Evolutionary conservation across 92 coral and sea anemone species (phyloP).

Genomic region (Umimayanthus kanabou): DNA sequence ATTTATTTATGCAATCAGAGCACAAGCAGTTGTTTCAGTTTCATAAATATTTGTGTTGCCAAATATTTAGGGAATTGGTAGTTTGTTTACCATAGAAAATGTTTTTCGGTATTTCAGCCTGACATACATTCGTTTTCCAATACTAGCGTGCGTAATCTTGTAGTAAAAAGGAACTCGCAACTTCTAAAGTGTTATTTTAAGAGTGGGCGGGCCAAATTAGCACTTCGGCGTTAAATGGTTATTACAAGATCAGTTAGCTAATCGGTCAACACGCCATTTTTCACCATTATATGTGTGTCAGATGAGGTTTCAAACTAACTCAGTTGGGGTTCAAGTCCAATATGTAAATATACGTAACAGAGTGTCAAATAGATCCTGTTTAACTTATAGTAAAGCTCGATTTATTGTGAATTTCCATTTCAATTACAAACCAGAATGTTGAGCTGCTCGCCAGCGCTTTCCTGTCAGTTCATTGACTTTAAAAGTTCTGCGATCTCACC

Average conservation of each 20-base stretch:
- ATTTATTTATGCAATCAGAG: too few species aligned
- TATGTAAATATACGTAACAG: not conserved
- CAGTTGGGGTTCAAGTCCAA: not conserved
- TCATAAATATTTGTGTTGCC: slow-evolving; percentile 22
- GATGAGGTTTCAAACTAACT: not conserved
- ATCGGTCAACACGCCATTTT: slow-evolving; percentile 1
- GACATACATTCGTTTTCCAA: not conserved
- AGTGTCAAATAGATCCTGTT: not conserved
- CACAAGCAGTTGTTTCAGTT: not conserved
- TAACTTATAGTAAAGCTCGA: too few species aligned
- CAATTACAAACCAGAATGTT: not conserved
- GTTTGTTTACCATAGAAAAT: not conserved
- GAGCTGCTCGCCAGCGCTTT: not conserved
- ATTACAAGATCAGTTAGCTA: slow-evolving; percentile 23
- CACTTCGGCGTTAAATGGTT: not conserved
- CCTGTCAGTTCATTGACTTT: too few species aligned
- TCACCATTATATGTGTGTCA: not conserved
- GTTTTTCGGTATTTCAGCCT: not conserved
- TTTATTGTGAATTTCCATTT: not conserved
- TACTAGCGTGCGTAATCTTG: not conserved
- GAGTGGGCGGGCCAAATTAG: slow-evolving; percentile 16
- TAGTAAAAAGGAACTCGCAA: not conserved
- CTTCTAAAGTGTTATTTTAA: not conserved
- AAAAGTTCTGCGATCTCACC: too few species aligned
- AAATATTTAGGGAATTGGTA: not conserved